phyloP scores from a whole-genome alignment of 1,140 invertebrate genomes.

The Brevipalpus yothersi region DNA sequence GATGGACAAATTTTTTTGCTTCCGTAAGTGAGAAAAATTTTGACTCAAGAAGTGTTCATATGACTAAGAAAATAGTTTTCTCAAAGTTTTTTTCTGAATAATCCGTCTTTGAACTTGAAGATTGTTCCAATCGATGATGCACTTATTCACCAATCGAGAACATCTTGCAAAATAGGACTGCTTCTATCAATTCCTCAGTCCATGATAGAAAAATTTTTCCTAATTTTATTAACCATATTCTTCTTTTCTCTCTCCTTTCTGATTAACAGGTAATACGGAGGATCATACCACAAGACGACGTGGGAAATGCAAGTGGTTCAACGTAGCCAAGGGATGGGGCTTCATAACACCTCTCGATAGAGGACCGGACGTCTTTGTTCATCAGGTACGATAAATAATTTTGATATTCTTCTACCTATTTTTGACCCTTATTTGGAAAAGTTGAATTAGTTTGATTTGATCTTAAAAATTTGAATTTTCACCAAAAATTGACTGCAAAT shows the following conservation, averaged over 20 bases:
- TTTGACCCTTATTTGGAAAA: too few relatives aligned
- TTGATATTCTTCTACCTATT: too few relatives aligned
- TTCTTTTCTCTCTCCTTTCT: not conserved
- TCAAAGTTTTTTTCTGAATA: too few relatives aligned
- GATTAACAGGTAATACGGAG: not conserved
- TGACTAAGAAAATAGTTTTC: too few relatives aligned
- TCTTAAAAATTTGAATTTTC: not conserved
- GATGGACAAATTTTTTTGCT: too few relatives aligned
- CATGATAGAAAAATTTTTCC: not conserved
- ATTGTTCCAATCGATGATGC: too few relatives aligned
- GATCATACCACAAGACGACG: slow-evolving; percentile 22
- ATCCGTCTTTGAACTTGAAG: too few relatives aligned
- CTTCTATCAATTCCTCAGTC: not conserved
- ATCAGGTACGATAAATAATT: slow-evolving; percentile 36
- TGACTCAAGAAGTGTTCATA: too few relatives aligned
- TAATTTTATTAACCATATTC: not conserved
- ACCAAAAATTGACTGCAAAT: not conserved
- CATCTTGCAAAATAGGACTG: not conserved
- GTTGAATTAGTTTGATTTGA: not conserved
- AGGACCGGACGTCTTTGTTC: slow-evolving; percentile 65
- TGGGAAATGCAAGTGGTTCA: slow-evolving; percentile 76
- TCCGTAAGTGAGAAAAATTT: too few relatives aligned
- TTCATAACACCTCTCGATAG: slow-evolving; percentile 69
- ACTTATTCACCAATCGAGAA: too few relatives aligned
- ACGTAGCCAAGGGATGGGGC: slow-evolving; percentile 72